phyloP scores from a whole-genome alignment of 2,888 invertebrate species.

The Aspidapion aeneum region DNA sequence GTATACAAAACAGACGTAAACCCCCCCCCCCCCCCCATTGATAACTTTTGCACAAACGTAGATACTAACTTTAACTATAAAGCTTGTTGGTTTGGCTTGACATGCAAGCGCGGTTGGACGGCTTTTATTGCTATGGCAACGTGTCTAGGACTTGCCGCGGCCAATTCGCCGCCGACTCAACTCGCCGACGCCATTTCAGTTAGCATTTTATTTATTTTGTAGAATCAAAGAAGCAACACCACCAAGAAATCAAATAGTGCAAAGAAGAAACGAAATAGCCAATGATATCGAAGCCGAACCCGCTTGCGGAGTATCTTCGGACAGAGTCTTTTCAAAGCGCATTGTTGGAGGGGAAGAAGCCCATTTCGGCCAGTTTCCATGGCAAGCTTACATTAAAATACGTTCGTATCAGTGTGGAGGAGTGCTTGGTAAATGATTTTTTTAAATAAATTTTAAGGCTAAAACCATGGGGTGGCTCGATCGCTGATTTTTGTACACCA shows the following conservation, averaged over 20 bases:
- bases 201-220: constrained; percentile 15
- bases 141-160: no score
- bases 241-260: constrained; percentile 30
- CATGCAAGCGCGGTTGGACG: no score
- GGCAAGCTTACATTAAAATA: constrained; percentile 83
- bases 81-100: no score
- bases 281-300: constrained; percentile 39
- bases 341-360: constrained; percentile 82
- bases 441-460: not conserved
- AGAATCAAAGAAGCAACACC: constrained; percentile 33
- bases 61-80: no score
- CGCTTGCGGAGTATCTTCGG: constrained; percentile 64
- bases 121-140: no score
- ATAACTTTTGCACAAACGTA: no score
- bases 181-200: no score
- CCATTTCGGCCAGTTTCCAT: constrained; percentile 73
- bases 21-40: no score
- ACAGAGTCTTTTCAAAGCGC: constrained; percentile 59
- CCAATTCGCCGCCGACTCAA: no score
- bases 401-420: constrained; percentile 82
- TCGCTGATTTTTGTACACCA: no score
- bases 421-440: constrained; percentile 63
- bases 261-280: constrained; percentile 38
- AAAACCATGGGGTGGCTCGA: no score
- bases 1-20: no score